Base-by-base conservation (phyloP, 2,797 vertebrate species). In the Notamacropus eugenii region DNA sequence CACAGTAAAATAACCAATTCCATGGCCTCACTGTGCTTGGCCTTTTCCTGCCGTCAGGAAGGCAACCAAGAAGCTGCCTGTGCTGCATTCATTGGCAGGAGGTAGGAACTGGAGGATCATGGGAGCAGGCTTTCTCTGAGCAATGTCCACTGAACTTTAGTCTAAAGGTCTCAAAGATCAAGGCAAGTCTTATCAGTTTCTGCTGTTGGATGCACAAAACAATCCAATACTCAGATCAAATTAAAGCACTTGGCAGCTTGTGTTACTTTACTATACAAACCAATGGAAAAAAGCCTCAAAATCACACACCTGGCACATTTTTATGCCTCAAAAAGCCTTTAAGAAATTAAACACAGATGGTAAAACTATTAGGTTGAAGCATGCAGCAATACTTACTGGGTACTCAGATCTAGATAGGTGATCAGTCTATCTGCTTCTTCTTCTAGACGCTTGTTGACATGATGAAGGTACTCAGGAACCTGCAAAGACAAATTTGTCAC, bases 381-480 rank as follows among this genome's bases (percentile, higher is more conserved):
- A 97, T 0, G 2, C 92, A 93, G 3, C 93, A 93, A 98, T 97
- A 99, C 99, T 99, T 99, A 99, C 99, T 99, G 99, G 98, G 99
- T 99, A 98, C 99, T 99, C 99, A 99, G 99, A 99, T 99, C 99
- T 98, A 99, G 99, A 91, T 99, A 99, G 96, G 99, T 99, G 98
- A 99, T 99, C 98, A 99, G 99, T 98, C 99, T 98, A 98, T 99
- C 99, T 40, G 99, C 99, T 98, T 99, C 99, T 98, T 99, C 99
- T 97, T 99, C 99, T 98, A 99, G 98, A 93, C 99, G 99, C 98
- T 99, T 99, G 98, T 99, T 99, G 97, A 99, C 99, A 97, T 99
- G 99, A 99, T 99, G 99, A 97, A 99, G 99, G 99, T 99, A 99
- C 96, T 99, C 99, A 97, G 99, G 99, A 97, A 99, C 99, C 99